Evolutionary conservation across 2,888 invertebrate species (phyloP).

Genomic region (Hedya salicella): DNA sequence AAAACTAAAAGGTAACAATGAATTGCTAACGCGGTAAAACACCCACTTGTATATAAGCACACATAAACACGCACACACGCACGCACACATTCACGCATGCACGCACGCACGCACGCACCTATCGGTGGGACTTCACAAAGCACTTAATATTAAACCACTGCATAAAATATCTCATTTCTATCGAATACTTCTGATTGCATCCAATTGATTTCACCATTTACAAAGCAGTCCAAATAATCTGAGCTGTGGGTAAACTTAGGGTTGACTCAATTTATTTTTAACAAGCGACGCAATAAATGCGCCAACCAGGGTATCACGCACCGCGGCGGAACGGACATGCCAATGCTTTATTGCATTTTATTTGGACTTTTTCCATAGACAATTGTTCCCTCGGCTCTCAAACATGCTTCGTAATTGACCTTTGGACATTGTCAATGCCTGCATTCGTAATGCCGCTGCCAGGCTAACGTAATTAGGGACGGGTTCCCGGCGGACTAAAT

Average conservation of each 20-base stretch:
- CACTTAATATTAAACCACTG: too few relatives aligned
- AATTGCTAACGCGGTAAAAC: too few relatives aligned
- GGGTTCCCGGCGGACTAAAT: conserved; percentile 56
- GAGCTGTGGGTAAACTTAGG: neutral
- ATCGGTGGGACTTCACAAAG: too few relatives aligned
- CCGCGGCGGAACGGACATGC: neutral
- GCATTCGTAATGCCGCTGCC: conserved; percentile 56
- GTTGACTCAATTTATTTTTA: neutral
- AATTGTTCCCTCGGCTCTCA: conserved; percentile 35
- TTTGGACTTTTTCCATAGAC: conserved; percentile 50
- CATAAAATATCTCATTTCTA: too few relatives aligned
- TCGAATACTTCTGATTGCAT: too few relatives aligned
- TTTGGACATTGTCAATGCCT: conserved; percentile 53
- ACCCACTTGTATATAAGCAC: too few relatives aligned
- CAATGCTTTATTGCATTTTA: conserved; percentile 43
- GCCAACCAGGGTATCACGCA: neutral
- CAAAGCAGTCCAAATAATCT: neutral
- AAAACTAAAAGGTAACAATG: too few relatives aligned
- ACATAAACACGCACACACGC: too few relatives aligned
- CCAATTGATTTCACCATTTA: neutral
- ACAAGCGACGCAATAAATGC: neutral
- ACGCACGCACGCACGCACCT: too few relatives aligned
- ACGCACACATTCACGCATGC: too few relatives aligned
- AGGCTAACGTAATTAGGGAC: conserved; percentile 58
- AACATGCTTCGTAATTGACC: conserved; percentile 43